Percentiles rank a stretch among this genome's conserved stretches.
phyloP scores from a whole-genome alignment of 1,140 invertebrate species.

The Branchinecta lynchi region DNA sequence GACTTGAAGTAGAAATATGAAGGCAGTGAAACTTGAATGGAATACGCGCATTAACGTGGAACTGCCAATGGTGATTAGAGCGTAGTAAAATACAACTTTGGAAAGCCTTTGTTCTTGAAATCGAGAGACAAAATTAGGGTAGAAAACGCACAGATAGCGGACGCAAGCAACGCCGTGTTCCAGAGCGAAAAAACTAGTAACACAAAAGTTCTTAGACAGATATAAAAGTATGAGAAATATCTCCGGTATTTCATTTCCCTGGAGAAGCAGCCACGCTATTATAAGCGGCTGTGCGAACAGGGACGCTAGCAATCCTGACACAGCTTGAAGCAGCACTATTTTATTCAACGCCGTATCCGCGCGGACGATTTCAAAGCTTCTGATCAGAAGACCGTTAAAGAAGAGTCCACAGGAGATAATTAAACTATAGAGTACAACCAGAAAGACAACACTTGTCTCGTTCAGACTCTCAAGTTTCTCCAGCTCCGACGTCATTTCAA shows the following conservation, averaged over 20 bases:
- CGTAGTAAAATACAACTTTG: not conserved
- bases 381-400: no score
- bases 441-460: no score
- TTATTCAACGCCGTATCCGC: not conserved
- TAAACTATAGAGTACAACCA: no score
- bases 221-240: not conserved
- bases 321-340: not conserved
- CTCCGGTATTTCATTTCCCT: not conserved
- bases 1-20: no score
- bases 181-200: not conserved
- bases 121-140: not conserved
- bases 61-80: no score
- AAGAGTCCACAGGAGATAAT: no score
- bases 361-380: no score
- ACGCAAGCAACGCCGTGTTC: not conserved
- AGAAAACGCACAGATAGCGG: not conserved
- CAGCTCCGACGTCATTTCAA: no score
- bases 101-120: not conserved
- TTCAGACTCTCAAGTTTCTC: no score
- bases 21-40: no score
- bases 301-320: not conserved
- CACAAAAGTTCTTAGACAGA: not conserved
- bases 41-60: no score
- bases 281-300: not conserved
- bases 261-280: not conserved